phyloP scores from a whole-genome alignment of 2,797 vertebrate species.

The Vespertilio murinus region DNA sequence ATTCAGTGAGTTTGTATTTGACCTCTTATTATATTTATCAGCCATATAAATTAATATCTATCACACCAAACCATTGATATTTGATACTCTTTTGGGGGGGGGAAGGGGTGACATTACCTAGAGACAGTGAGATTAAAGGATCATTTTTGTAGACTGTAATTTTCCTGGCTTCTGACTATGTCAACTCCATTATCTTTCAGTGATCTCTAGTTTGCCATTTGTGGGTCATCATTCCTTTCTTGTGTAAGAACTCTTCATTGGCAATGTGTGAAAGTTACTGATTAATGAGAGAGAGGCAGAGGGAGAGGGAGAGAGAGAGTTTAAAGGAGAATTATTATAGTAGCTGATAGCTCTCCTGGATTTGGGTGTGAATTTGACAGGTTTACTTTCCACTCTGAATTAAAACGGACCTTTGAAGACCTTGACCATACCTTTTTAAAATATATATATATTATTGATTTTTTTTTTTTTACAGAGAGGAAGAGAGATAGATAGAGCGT shows the following conservation, averaged over 20 bases:
- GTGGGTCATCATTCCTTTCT: constrained; percentile 13
- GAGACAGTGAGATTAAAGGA: constrained; percentile 7
- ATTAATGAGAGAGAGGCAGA: background rate
- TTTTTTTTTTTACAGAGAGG: too few relatives aligned
- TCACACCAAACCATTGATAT: background rate
- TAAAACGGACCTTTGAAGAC: constrained; percentile 27
- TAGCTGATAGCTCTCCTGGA: constrained; percentile 4
- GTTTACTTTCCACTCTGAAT: constrained; percentile 39
- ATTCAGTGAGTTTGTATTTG: constrained; percentile 49
- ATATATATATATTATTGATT: too few relatives aligned
- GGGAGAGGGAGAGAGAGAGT: too few relatives aligned
- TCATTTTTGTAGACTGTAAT: constrained; percentile 41
- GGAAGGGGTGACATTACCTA: background rate
- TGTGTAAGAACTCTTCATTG: constrained; percentile 9
- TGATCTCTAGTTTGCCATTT: constrained; percentile 39
- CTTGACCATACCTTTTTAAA: too few relatives aligned
- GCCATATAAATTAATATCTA: background rate
- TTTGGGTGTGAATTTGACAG: constrained; percentile 15
- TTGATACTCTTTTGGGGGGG: background rate
- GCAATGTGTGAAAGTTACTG: background rate
- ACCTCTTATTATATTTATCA: constrained; percentile 17
- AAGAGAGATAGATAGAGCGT: too few relatives aligned
- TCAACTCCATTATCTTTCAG: background rate
- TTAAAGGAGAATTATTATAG: background rate
- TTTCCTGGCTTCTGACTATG: constrained; percentile 24